These are phyloP conservation scores for Muntiacus reevesi DNA, from an alignment of 2,113 vertebrate species.

Conservation along the genomic window DNA sequence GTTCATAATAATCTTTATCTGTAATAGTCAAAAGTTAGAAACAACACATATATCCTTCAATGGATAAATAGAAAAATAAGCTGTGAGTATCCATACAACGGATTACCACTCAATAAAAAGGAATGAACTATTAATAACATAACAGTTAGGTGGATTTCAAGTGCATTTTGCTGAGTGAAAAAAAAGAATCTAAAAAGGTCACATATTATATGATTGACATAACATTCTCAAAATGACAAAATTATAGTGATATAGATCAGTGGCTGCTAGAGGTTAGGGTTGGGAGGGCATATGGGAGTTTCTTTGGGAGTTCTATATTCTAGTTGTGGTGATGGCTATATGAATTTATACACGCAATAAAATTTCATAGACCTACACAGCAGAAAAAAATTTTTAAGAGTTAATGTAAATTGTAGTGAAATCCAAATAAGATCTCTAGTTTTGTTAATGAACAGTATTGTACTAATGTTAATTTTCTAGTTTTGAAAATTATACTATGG, in stretches of 20 bases:
- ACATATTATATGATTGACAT: neutral
- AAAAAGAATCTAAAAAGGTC: neutral
- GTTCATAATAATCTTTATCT: neutral
- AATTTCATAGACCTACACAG: neutral
- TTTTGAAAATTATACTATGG: neutral
- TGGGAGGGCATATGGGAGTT: neutral
- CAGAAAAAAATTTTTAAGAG: neutral
- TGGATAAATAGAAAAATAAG: neutral
- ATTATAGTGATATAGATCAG: neutral
- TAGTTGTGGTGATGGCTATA: neutral
- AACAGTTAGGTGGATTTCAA: neutral
- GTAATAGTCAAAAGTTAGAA: neutral
- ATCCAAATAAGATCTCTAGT: neutral
- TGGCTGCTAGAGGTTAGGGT: neutral
- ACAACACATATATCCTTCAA: neutral
- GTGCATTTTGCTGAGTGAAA: neutral
- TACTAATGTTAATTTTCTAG: neutral
- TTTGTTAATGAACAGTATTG: neutral
- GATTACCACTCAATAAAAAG: neutral
- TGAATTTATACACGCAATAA: neutral
- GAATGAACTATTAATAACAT: neutral
- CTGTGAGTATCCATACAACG: neutral
- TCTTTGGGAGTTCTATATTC: neutral
- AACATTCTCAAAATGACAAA: neutral
- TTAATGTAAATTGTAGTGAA: neutral